Evolutionary conservation across 2,113 vertebrate genomes (phyloP).

Genomic region (Ophiodon elongatus): DNA sequence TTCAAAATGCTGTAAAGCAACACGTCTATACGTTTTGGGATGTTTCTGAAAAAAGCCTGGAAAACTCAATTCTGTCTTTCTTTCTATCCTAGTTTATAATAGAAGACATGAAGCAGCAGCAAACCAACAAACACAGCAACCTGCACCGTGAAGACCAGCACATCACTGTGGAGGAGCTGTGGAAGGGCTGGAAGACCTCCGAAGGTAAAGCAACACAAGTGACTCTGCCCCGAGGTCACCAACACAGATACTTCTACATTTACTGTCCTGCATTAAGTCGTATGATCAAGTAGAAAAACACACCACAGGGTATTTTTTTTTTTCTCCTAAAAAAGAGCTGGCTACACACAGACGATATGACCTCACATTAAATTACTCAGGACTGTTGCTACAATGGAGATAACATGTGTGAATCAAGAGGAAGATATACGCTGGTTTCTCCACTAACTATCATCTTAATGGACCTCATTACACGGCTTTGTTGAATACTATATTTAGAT

Average conservation of each 20-base stretch:
- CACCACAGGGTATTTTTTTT: neutral
- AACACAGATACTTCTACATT: neutral
- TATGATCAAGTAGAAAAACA: neutral
- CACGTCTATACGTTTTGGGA: neutral
- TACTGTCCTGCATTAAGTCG: no score
- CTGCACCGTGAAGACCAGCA: slow-evolving; percentile 98
- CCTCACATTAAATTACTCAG: neutral
- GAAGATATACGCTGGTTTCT: no score
- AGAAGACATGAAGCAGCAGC: slow-evolving; percentile 97
- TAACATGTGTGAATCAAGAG: neutral
- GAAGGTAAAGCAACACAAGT: slow-evolving; percentile 86
- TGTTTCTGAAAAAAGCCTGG: neutral
- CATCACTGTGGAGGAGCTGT: slow-evolving; percentile 97
- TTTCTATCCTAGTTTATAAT: slow-evolving; percentile 90
- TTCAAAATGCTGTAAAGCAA: neutral
- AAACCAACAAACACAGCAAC: slow-evolving; percentile 97
- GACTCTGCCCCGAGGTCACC: neutral
- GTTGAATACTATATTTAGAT: no score
- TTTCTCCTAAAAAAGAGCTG: neutral
- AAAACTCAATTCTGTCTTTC: neutral
- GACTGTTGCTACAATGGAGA: neutral
- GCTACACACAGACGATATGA: neutral
- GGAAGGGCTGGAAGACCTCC: slow-evolving; percentile 95
- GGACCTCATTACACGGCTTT: no score
- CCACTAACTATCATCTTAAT: no score